A percentile compares a stretch with the other conserved stretches of the same genome.
Conservation (phyloP, 2,113 vertebrate species). For the Leptodactylus fuscus region DNA sequence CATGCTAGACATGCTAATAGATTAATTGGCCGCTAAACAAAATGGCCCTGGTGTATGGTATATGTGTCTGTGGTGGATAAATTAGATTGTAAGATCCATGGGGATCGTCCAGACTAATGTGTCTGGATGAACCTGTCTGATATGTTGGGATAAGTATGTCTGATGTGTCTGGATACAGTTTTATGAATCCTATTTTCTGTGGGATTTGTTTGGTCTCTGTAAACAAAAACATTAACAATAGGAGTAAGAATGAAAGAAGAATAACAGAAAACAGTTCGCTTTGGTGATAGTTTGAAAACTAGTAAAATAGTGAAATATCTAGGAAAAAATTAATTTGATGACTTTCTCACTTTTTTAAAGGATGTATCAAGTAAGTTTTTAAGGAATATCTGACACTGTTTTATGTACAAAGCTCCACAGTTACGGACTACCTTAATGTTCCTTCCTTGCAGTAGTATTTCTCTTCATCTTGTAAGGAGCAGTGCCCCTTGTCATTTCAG, state of each 20-base stretch:
- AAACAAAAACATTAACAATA: neutral
- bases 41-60: neutral
- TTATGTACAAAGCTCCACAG: too few relatives aligned
- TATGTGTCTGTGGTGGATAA: neutral
- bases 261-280: neutral
- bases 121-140: slow-evolving; percentile 18
- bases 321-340: too few relatives aligned
- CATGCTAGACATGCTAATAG: slow-evolving; percentile 14
- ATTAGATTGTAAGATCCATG: slow-evolving; percentile 12
- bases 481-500: too few relatives aligned
- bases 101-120: neutral
- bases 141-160: neutral
- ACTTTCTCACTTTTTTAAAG: too few relatives aligned
- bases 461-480: too few relatives aligned
- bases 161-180: neutral
- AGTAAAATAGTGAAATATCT: too few relatives aligned
- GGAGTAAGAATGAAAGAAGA: neutral
- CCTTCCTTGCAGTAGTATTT: too few relatives aligned
- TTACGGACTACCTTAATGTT: too few relatives aligned
- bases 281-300: too few relatives aligned
- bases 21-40: slow-evolving; percentile 9
- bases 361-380: too few relatives aligned
- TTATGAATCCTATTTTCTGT: neutral
- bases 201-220: neutral
- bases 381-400: too few relatives aligned